phyloP scores from a whole-genome alignment of 2,113 vertebrate species.

The Halcyon malimbica region DNA sequence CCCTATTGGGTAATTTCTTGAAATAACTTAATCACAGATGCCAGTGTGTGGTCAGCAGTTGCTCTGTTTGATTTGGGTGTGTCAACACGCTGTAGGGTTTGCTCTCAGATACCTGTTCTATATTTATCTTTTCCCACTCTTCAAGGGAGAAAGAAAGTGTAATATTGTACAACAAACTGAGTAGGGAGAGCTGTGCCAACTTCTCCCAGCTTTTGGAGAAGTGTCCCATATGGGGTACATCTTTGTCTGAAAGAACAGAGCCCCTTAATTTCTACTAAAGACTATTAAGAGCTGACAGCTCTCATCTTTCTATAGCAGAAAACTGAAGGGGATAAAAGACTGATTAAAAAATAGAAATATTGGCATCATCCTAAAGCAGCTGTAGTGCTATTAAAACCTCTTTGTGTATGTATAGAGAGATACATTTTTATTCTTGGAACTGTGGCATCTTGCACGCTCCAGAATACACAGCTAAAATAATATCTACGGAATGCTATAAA shows the following conservation, averaged over 20 bases:
- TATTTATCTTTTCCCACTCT: background rate
- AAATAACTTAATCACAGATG: background rate
- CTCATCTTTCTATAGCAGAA: background rate
- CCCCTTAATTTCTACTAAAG: background rate
- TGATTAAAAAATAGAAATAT: background rate
- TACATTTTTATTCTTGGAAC: background rate
- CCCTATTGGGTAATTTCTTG: background rate
- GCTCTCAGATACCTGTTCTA: background rate
- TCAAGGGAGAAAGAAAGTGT: background rate
- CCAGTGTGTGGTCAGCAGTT: background rate
- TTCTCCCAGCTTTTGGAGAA: background rate
- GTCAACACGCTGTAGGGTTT: background rate
- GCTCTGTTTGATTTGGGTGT: background rate
- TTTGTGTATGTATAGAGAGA: background rate
- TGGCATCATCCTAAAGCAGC: background rate
- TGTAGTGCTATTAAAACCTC: background rate
- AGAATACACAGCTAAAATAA: constrained; percentile 17
- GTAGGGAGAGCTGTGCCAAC: background rate
- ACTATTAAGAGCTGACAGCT: background rate
- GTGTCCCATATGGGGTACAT: background rate
- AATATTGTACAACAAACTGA: background rate
- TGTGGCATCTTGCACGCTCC: background rate
- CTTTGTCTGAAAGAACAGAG: background rate
- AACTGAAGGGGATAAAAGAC: background rate
- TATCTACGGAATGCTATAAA: background rate